Base-by-base conservation (phyloP, 2,888 invertebrate genomes). In the Caradrina clavipalpis region DNA sequence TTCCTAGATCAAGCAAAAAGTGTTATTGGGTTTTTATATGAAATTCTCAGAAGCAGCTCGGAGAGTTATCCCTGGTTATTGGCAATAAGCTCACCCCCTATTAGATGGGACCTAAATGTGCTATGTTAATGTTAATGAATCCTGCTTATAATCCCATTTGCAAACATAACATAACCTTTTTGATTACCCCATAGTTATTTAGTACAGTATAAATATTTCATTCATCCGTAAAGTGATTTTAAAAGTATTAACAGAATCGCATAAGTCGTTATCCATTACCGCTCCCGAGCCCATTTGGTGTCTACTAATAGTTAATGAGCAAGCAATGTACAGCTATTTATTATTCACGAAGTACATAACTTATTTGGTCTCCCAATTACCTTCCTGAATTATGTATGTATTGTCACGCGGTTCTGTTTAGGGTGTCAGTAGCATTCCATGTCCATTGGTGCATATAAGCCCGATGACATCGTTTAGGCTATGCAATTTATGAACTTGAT, bases 261-360 rank as follows among this genome's bases (percentile, higher is more conserved):
- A 35, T 11, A 22, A 19, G 60, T 67, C 58, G 17, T 65, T 62
- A 67, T 75, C 65, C 74, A 82, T 84, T 69, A 58, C 65, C 55
- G 61, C 50, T 67, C 59, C 26, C 21, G 22, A 35, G 57, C 60
- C 55, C 79, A 75, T 76, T 76, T 68, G 75, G 53, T 69, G 56
- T 56, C 53, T 39, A 73, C 66, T 77, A 84, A 75, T 75, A 70
- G 55, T 73, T 76, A 71, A 83, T 78, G 78, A 69, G 58, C 73
- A 21, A 66, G 57, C 63, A 70, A 78, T 81, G 80, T 54, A 73
- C 50, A 19, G 8, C 45, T 22, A 66, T 80, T 73, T 69, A 77
- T 70, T 70, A 78, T 69, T 73, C 65, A 74, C 54, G 21, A 45
- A 51, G 42, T 61, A 76, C 54, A 77, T 61, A 79, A 69, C 63